Evolutionary conservation across 35 echinoderm and acorn worm genomes (phyloP).

Genomic region (Ophiothrix spiculata): DNA sequence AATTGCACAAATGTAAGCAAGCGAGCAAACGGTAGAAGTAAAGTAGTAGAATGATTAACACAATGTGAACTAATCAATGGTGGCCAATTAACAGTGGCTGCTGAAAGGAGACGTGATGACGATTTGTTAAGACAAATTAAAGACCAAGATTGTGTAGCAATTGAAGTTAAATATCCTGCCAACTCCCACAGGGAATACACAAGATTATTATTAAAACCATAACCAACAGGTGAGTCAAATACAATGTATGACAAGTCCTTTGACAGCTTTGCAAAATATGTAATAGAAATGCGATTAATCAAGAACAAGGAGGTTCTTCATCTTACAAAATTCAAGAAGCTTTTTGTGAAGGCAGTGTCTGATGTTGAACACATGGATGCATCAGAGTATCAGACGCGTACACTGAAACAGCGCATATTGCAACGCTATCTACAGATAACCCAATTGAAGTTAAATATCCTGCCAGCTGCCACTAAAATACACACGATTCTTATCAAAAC

Average conservation of each 20-base stretch:
- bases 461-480: not conserved
- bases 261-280: conserved; percentile 1
- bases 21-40: too few relatives aligned
- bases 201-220: not conserved
- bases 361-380: conserved; percentile 37
- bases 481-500: not conserved
- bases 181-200: conserved; percentile 22
- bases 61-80: not conserved
- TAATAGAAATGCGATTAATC: conserved; percentile 16
- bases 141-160: conserved; percentile 9
- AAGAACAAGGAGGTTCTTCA: conserved; percentile 35
- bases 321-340: conserved; percentile 19
- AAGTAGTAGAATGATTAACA: not conserved
- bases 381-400: conserved; percentile 19
- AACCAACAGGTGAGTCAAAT: not conserved
- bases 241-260: not conserved
- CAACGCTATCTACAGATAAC: conserved; percentile 49
- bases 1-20: too few relatives aligned
- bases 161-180: conserved; percentile 33
- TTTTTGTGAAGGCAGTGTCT: conserved; percentile 32
- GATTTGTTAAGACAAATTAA: conserved; percentile 17
- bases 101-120: not conserved
- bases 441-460: not conserved
- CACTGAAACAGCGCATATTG: conserved; percentile 37
- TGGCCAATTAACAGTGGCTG: not conserved